These are phyloP conservation scores for Sicus ferrugineus DNA, from an alignment of 2,888 invertebrate genomes.

Conservation along the genomic window DNA sequence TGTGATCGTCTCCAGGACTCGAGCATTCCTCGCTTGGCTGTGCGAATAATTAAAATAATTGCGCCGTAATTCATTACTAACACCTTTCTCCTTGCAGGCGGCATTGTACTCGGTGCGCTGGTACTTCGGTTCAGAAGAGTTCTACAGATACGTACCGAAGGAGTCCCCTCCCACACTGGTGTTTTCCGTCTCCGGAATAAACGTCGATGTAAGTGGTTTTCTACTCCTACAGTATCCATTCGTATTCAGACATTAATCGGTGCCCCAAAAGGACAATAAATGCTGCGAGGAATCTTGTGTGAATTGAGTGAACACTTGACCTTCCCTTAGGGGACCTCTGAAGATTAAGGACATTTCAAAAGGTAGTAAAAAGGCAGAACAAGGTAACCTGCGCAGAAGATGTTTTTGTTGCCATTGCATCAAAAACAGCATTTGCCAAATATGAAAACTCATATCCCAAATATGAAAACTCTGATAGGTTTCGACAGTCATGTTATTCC, in stretches of 20 bases:
- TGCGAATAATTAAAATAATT: conserved; percentile 48
- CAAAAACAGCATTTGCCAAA: too few relatives aligned
- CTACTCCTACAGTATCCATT: conserved; percentile 29
- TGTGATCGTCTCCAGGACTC: not conserved
- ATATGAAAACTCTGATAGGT: too few relatives aligned
- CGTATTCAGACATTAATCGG: conserved; percentile 24
- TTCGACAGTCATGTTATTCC: too few relatives aligned
- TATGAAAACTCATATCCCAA: too few relatives aligned
- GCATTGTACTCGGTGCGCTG: conserved; percentile 71
- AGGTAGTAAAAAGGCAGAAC: too few relatives aligned
- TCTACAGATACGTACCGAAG: conserved; percentile 71
- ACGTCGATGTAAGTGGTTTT: conserved; percentile 70
- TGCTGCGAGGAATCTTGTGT: conserved; percentile 23
- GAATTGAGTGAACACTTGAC: conserved; percentile 23
- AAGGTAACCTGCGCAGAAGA: too few relatives aligned
- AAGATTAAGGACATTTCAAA: not conserved
- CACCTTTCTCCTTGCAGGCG: conserved; percentile 52
- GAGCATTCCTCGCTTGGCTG: conserved; percentile 25
- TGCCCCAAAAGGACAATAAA: conserved; percentile 29
- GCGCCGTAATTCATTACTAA: conserved; percentile 48
- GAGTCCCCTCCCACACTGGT: conserved; percentile 68
- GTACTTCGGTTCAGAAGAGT: conserved; percentile 71
- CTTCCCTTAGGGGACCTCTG: not conserved
- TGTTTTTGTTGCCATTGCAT: too few relatives aligned
- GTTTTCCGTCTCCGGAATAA: conserved; percentile 68